Evolutionary conservation across 2,113 vertebrate species (phyloP).

Genomic region (Haliaeetus leucogaster): DNA sequence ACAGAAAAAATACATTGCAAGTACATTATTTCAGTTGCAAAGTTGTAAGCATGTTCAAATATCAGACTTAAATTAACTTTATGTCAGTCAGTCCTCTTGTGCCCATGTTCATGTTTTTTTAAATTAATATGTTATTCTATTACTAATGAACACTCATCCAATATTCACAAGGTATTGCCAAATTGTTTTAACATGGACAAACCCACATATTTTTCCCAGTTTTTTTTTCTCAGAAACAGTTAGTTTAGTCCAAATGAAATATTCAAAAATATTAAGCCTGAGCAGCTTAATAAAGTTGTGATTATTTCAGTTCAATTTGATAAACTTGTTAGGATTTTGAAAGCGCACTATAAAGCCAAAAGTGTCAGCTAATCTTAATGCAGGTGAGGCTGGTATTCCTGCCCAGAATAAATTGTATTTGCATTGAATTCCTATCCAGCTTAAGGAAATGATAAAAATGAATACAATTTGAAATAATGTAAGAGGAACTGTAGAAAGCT

Average conservation of each 20-base stretch:
- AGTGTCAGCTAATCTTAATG: conserved; percentile 6
- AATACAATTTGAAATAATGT: neutral
- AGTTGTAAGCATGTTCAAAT: neutral
- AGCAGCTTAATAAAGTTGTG: neutral
- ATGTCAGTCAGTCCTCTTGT: neutral
- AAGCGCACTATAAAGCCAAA: neutral
- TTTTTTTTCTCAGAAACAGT: neutral
- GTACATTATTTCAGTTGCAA: neutral
- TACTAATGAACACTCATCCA: neutral
- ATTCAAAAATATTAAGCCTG: neutral
- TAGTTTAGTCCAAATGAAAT: conserved; percentile 9
- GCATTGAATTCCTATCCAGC: neutral
- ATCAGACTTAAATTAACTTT: neutral
- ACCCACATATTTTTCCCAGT: neutral
- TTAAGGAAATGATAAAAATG: neutral
- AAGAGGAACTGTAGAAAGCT: neutral
- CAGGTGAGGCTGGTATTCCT: neutral
- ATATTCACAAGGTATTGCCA: neutral
- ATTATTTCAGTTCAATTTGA: conserved; percentile 15
- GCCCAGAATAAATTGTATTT: neutral
- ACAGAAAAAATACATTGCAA: neutral
- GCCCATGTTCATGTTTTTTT: neutral
- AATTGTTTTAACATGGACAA: neutral
- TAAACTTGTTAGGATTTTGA: neutral
- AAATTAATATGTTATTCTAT: neutral